These are phyloP conservation scores for Drosophila pallidifrons DNA, from an alignment of 1,140 invertebrate species.

Conservation along the genomic window DNA sequence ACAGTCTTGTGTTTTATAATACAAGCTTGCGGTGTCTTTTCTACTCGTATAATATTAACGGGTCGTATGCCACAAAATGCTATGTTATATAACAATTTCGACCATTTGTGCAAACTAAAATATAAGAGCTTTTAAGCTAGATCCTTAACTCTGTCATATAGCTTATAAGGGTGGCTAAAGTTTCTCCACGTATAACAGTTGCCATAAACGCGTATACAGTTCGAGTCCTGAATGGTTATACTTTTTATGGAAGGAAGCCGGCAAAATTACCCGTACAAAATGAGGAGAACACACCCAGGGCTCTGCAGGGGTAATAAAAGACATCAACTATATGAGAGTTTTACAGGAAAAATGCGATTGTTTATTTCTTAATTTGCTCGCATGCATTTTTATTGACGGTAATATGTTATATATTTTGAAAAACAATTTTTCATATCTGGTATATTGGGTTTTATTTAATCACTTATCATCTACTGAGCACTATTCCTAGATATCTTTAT, in stretches of 20 bases:
- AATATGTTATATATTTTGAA: constrained; percentile 27
- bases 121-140: not conserved
- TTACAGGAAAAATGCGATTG: not conserved
- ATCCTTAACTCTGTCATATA: no score
- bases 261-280: not conserved
- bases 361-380: constrained; percentile 25
- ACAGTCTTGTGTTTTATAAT: not conserved
- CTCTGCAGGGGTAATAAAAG: not conserved
- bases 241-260: not conserved
- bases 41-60: no score
- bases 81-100: not conserved
- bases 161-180: no score
- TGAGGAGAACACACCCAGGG: not conserved
- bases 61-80: no score
- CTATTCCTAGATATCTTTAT: constrained; percentile 35
- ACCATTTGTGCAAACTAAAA: not conserved
- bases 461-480: constrained; percentile 39
- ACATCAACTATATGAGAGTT: not conserved
- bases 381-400: constrained; percentile 46
- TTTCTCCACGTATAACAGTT: not conserved
- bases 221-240: not conserved
- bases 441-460: constrained; percentile 16
- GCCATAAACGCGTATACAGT: not conserved
- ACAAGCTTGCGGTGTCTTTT: no score
- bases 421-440: constrained; percentile 16